Percentiles rank a stretch among this genome's conserved stretches.
Conservation (phyloP, 2,113 vertebrate genomes). For the Etia nguti region DNA sequence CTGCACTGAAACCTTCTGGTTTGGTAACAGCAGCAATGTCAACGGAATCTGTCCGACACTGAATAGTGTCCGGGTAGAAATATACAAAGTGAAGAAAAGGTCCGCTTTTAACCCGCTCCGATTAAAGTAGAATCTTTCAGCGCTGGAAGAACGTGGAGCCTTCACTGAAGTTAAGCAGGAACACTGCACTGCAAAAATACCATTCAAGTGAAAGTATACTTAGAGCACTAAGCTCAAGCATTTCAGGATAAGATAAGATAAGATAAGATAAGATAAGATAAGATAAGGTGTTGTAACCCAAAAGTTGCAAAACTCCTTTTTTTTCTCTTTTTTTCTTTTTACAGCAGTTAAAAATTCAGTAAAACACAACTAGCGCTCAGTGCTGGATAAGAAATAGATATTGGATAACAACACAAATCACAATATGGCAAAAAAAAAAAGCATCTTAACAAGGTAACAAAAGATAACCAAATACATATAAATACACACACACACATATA, state of each 20-base stretch:
- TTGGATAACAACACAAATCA: too few relatives aligned
- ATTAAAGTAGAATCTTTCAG: accelerated
- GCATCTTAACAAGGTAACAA: too few relatives aligned
- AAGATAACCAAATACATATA: too few relatives aligned
- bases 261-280: neutral
- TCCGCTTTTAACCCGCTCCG: neutral
- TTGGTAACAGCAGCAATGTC: constrained; percentile 69
- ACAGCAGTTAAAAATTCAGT: too few relatives aligned
- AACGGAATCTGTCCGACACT: constrained; percentile 54
- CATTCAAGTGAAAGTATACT: accelerated
- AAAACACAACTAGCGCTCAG: too few relatives aligned
- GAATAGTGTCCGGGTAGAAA: constrained; percentile 32
- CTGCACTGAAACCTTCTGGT: neutral
- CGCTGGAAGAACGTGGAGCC: neutral
- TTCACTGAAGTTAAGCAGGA: neutral
- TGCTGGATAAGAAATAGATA: too few relatives aligned
- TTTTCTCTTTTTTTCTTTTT: too few relatives aligned
- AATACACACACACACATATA: neutral
- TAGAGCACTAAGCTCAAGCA: accelerated
- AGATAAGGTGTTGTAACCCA: too few relatives aligned
- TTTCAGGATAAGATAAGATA: neutral
- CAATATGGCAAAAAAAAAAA: too few relatives aligned
- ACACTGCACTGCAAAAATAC: neutral
- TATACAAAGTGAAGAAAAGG: accelerated
- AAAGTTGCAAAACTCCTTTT: too few relatives aligned